Conservation (phyloP, 1,140 invertebrate genomes). For the Paralvinella palmiformis region DNA sequence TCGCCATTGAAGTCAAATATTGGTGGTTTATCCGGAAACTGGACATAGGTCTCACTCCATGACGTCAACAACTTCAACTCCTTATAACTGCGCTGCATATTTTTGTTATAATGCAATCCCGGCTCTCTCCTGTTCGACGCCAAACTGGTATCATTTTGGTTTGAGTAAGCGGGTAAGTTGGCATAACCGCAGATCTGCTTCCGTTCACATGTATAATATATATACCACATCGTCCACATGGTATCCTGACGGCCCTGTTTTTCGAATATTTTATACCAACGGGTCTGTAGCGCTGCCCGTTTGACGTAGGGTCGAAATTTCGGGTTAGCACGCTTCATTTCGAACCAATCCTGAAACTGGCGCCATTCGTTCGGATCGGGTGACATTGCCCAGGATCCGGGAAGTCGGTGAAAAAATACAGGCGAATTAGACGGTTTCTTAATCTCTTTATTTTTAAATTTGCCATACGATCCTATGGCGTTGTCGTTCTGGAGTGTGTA, state of each 20-base stretch:
- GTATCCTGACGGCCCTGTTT: not conserved
- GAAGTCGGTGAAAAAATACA: not conserved
- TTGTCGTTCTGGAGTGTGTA: too few relatives aligned
- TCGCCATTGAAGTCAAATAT: not conserved
- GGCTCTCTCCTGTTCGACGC: constrained; percentile 1
- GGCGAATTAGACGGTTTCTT: too few relatives aligned
- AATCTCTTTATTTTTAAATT: too few relatives aligned
- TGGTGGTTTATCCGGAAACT: not conserved
- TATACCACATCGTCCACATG: constrained; percentile 15
- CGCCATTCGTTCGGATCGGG: constrained; percentile 2
- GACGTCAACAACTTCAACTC: too few relatives aligned
- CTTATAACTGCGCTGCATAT: too few relatives aligned
- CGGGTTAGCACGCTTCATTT: not conserved
- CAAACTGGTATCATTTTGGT: not conserved
- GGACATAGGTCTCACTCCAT: not conserved
- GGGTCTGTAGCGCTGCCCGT: not conserved
- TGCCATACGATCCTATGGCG: too few relatives aligned
- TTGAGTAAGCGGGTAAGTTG: not conserved
- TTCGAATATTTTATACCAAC: constrained; percentile 10
- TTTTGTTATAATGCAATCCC: constrained; percentile 9
- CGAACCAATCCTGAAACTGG: constrained; percentile 7
- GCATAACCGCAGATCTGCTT: not conserved
- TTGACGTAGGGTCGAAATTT: not conserved
- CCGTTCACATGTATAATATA: not conserved
- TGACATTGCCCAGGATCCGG: constrained; percentile 4